Conservation (phyloP, 1,140 invertebrate genomes). For the Tetraneura akinire region DNA sequence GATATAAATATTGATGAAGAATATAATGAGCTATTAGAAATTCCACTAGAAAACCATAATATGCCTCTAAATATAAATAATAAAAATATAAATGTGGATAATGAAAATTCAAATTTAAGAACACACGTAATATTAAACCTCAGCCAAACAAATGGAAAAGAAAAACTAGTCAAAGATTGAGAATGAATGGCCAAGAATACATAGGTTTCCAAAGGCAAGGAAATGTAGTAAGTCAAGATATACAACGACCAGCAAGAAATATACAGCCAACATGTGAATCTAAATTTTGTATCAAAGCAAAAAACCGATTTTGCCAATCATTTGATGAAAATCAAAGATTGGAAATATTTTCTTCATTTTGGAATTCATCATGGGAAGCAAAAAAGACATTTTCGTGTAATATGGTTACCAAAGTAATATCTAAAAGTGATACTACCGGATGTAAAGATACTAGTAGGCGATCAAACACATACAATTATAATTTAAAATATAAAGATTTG, state of each 20-base stretch:
- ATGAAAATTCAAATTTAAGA: neutral
- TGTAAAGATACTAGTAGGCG: neutral
- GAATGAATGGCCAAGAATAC: neutral
- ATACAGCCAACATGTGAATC: neutral
- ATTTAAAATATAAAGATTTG: constrained; percentile 10
- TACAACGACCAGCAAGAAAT: constrained; percentile 6
- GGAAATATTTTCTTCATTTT: constrained; percentile 5
- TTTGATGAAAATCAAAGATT: neutral
- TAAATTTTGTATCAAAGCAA: constrained; percentile 8
- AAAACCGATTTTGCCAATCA: constrained; percentile 4
- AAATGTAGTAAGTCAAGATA: neutral
- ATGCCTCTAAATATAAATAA: neutral
- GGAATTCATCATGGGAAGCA: neutral
- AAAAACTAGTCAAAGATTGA: neutral
- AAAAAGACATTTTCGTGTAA: neutral
- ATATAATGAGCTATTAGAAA: neutral
- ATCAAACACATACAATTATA: neutral
- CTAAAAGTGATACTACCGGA: neutral
- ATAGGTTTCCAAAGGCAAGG: neutral
- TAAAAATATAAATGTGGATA: constrained; percentile 1
- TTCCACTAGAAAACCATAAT: neutral
- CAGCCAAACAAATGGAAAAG: neutral
- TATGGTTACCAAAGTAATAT: neutral
- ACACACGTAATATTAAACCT: neutral
- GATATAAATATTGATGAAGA: neutral